Evolutionary conservation across 2,888 invertebrate species (phyloP).

Genomic region (Tineola bisselliella): DNA sequence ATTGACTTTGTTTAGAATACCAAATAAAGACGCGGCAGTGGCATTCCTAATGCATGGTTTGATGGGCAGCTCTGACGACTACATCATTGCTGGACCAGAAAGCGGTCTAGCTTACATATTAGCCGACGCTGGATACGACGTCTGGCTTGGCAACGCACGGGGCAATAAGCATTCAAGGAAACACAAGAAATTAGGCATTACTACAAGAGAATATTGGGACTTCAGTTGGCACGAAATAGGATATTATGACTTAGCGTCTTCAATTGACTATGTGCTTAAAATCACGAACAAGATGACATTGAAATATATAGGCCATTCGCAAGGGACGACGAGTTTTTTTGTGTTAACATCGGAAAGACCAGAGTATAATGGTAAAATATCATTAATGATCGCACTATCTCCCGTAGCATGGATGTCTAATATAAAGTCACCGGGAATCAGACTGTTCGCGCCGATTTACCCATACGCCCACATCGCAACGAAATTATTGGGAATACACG

Average conservation of each 20-base stretch:
- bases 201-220: slow-evolving; percentile 67
- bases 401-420: slow-evolving; percentile 66
- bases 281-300: slow-evolving; percentile 62
- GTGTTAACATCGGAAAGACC: slow-evolving; percentile 63
- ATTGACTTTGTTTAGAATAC: slow-evolving; percentile 36
- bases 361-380: slow-evolving; percentile 66
- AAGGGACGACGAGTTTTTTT: slow-evolving; percentile 71
- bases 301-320: slow-evolving; percentile 77
- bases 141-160: slow-evolving; percentile 83
- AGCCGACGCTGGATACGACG: slow-evolving; percentile 72
- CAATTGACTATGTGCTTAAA: slow-evolving; percentile 74
- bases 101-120: slow-evolving; percentile 52
- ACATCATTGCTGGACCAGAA: slow-evolving; percentile 34
- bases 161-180: slow-evolving; percentile 74
- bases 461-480: slow-evolving; percentile 26
- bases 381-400: slow-evolving; percentile 63
- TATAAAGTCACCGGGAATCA: slow-evolving; percentile 37
- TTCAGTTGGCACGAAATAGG: slow-evolving; percentile 87
- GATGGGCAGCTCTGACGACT: slow-evolving; percentile 43
- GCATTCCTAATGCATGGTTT: slow-evolving; percentile 49
- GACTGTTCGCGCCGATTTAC: slow-evolving; percentile 33
- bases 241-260: slow-evolving; percentile 78
- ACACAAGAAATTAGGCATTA: slow-evolving; percentile 51
- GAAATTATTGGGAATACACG: slow-evolving; percentile 61
- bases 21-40: slow-evolving; percentile 26